Base-by-base conservation (phyloP, 2,888 invertebrate species). In the Piscicola geometra region DNA sequence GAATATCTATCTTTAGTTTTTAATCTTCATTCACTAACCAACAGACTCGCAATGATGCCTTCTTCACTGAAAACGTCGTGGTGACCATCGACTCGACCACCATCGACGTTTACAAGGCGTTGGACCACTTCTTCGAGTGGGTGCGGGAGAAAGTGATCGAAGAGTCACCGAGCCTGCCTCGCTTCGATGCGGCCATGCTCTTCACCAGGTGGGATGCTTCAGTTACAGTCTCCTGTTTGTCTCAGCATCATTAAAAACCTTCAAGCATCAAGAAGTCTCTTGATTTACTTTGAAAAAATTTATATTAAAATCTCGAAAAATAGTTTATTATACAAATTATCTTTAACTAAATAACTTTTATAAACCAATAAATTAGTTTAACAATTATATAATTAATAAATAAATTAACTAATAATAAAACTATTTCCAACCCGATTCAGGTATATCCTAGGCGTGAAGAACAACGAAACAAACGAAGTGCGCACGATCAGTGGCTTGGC, bases 121-220 rank as follows among this genome's bases (percentile, higher is more conserved):
- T 75, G 1, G 36, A 71, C 9, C 25, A n/a, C n/a, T 75, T 75
- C 33, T 70, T 50, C 56, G 33, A 56, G n/a, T 75, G 75, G 75
- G 35, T 75, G n/a, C 32, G n/a, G 2, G 35, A 32, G 32, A 70
- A 68, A 28, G 21, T 71, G 28, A 30, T n/a, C 5, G 21, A 36
- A 28, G 15, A 60, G 25, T 28, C 28, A 28, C 21, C 41, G 36
- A 33, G 30, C 1, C 33, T 75, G 69, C 75, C 69, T 9, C 25
- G 52, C n/a, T 76, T 76, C 35, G 76, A 76, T 71, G 60, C 75
- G 35, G 74, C 50, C 12, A 64, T 67, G 9, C 70, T 76, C 25
- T 73, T 76, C 52, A 76, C 74, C 21, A 66, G 50, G 74, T 76
- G 28, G 30, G 75, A 56, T 60, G 9, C 0, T 15, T n/a, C n/a